Evolutionary conservation across 2,888 invertebrate genomes (phyloP).

Genomic region (Drosophila testacea): DNA sequence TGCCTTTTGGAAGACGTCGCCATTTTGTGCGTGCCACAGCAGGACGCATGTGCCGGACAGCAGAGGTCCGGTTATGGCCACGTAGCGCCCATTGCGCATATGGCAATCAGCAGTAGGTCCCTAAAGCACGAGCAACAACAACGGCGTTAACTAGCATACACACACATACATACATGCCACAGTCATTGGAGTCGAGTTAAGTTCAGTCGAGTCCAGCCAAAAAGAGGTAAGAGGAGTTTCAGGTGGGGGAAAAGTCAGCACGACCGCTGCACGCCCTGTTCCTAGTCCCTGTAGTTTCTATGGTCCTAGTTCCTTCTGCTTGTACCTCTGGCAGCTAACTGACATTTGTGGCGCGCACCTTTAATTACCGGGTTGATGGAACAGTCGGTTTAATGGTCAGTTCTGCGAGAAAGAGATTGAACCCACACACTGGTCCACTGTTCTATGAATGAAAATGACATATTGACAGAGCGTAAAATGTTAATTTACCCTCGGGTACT

Average conservation of each 20-base stretch:
- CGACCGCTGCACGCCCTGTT: slow-evolving; percentile 26
- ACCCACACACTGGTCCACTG: not conserved
- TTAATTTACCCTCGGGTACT: slow-evolving; percentile 4
- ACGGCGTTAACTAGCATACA: slow-evolving; percentile 59
- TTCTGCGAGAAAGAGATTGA: slow-evolving; percentile 26
- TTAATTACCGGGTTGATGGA: slow-evolving; percentile 68
- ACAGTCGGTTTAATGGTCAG: slow-evolving; percentile 65
- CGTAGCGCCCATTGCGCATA: slow-evolving; percentile 63
- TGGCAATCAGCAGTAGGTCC: slow-evolving; percentile 62
- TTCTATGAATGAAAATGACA: slow-evolving; percentile 24
- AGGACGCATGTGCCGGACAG: slow-evolving; percentile 36
- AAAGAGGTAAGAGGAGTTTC: not conserved
- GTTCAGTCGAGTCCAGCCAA: not conserved
- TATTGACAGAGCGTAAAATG: slow-evolving; percentile 14
- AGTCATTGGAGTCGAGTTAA: not conserved
- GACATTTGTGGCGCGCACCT: slow-evolving; percentile 60
- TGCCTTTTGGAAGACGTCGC: slow-evolving; percentile 58
- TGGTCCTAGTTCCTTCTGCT: slow-evolving; percentile 12
- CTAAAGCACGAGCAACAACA: slow-evolving; percentile 11
- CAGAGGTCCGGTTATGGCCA: slow-evolving; percentile 62
- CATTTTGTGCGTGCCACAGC: slow-evolving; percentile 66
- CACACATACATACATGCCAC: slow-evolving; percentile 39
- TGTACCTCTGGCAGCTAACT: slow-evolving; percentile 45
- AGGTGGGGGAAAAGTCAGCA: slow-evolving; percentile 6
- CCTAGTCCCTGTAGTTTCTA: slow-evolving; percentile 19